A percentile compares a stretch with the other conserved stretches of the same genome.
phyloP scores from a whole-genome alignment of 2,888 invertebrate genomes.

The Hesperia comma region DNA sequence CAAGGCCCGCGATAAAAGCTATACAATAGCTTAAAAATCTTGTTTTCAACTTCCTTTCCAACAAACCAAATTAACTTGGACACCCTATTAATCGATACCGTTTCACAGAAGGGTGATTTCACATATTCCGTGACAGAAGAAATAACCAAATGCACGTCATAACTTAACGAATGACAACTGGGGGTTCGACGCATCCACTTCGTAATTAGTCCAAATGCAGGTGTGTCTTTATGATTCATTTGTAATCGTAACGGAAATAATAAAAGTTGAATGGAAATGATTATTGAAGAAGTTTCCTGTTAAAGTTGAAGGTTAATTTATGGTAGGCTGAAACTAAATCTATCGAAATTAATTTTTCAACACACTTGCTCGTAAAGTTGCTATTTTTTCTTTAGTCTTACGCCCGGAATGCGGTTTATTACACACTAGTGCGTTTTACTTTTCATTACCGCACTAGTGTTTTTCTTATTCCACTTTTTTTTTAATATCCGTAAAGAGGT shows the following conservation, averaged over 20 bases:
- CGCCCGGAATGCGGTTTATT: no score
- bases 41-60: not conserved
- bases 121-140: constrained; percentile 28
- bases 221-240: constrained; percentile 31
- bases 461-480: no score
- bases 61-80: not conserved
- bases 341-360: not conserved
- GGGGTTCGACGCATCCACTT: constrained; percentile 22
- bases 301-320: constrained; percentile 12
- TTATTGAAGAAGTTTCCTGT: constrained; percentile 8
- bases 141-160: constrained; percentile 27
- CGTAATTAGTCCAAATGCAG: constrained; percentile 25
- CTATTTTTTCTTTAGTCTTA: no score
- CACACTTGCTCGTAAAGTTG: no score
- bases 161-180: constrained; percentile 31
- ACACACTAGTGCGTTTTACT: no score
- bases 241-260: constrained; percentile 17
- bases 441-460: no score
- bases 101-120: constrained; percentile 31
- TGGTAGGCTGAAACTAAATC: not conserved
- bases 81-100: constrained; percentile 10
- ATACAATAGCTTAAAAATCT: no score
- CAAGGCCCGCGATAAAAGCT: no score
- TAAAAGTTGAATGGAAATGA: constrained; percentile 15
- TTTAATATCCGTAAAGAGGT: no score